phyloP scores from a whole-genome alignment of 2,113 vertebrate species.

The Halichoerus grypus region DNA sequence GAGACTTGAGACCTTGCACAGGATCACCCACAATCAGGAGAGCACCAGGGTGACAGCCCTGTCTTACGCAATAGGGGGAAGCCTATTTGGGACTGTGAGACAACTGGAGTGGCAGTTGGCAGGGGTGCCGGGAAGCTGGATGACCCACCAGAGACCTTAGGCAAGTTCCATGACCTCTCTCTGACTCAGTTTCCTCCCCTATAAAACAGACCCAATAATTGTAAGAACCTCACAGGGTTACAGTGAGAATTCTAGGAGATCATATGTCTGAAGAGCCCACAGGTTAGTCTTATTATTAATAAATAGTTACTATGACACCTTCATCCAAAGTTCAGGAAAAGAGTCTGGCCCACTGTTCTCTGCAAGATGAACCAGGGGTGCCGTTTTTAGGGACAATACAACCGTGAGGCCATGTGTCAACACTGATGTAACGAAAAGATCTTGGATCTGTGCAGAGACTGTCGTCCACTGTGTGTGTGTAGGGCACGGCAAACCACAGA shows the following conservation, averaged over 20 bases:
- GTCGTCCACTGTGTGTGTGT: background rate
- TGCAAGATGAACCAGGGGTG: background rate
- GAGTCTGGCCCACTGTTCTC: background rate
- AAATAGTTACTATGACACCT: background rate
- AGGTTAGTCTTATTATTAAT: background rate
- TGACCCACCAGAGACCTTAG: background rate
- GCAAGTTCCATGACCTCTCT: background rate
- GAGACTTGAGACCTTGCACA: background rate
- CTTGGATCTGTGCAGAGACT: background rate
- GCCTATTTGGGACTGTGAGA: background rate
- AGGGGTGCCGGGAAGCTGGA: background rate
- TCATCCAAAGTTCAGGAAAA: background rate
- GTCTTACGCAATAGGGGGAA: background rate
- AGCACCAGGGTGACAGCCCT: background rate
- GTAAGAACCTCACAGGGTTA: background rate
- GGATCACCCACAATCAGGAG: background rate
- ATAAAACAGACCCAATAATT: background rate
- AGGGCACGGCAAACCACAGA: background rate
- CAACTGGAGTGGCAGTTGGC: background rate
- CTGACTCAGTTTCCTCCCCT: background rate
- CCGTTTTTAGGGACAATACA: background rate
- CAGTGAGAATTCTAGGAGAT: background rate
- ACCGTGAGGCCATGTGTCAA: background rate
- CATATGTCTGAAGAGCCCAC: background rate
- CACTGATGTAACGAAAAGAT: background rate